Evolutionary conservation across 2,888 invertebrate genomes (phyloP).

Genomic region (Clivina fossor): DNA sequence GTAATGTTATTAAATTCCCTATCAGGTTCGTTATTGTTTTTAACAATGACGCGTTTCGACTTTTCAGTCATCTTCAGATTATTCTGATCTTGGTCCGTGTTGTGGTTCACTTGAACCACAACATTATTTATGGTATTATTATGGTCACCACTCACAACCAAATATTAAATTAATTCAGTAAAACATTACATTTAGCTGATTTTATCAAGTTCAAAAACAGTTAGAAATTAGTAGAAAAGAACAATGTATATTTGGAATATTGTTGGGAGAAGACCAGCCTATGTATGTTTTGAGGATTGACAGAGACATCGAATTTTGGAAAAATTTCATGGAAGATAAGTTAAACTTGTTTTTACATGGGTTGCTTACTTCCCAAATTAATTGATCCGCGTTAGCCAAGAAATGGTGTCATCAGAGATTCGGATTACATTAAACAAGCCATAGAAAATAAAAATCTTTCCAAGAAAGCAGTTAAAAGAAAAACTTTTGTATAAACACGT

Average conservation of each 20-base stretch:
- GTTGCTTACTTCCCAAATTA: slow-evolving; percentile 1
- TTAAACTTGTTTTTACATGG: slow-evolving; percentile 1
- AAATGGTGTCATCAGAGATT: slow-evolving; percentile 8
- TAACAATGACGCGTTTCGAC: no score
- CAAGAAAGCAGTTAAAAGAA: no score
- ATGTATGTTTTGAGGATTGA: slow-evolving; percentile 9
- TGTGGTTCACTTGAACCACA: no score
- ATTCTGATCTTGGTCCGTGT: no score
- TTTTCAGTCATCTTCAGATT: no score
- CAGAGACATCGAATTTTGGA: slow-evolving; percentile 7
- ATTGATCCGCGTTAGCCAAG: slow-evolving; percentile 7
- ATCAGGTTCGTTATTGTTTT: no score
- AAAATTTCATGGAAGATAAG: slow-evolving; percentile 2
- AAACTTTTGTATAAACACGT: no score
- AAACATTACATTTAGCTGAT: no score
- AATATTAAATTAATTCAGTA: no score
- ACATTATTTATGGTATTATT: no score
- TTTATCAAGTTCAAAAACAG: slow-evolving; percentile 22
- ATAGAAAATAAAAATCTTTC: slow-evolving; percentile 3
- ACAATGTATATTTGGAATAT: slow-evolving; percentile 17
- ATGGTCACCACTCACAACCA: no score
- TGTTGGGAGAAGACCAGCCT: slow-evolving; percentile 12
- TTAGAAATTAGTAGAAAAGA: slow-evolving; percentile 18
- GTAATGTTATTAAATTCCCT: no score
- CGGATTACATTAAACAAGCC: background rate